A percentile compares a stretch with the other conserved stretches of the same genome.
Evolutionary conservation across 2,113 vertebrate genomes (phyloP).

Genomic region (Pluvialis apricaria): DNA sequence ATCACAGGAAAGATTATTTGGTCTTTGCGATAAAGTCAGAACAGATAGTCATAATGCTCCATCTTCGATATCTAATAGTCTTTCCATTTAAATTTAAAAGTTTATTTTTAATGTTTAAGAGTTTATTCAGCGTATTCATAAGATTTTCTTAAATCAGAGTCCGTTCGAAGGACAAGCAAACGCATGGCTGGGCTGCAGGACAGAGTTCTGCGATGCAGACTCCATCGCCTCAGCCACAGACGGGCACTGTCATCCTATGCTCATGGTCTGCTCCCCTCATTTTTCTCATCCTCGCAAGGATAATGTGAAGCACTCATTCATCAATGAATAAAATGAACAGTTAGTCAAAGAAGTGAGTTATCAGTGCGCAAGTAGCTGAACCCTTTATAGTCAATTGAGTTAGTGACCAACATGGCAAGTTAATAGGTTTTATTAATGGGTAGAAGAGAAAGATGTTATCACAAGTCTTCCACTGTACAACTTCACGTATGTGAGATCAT

Average conservation of each 20-base stretch:
- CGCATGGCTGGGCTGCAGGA: accelerated
- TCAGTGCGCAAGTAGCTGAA: neutral
- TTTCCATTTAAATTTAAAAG: neutral
- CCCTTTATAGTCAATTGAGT: neutral
- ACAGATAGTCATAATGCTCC: neutral
- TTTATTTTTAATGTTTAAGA: neutral
- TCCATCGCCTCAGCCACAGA: neutral
- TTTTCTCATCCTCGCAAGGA: neutral
- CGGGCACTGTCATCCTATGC: accelerated
- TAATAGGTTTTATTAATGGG: neutral
- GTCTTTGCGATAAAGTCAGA: neutral
- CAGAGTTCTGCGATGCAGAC: accelerated
- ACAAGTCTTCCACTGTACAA: neutral
- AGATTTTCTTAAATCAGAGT: neutral
- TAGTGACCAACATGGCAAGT: neutral
- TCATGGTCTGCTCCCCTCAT: neutral
- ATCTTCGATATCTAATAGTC: neutral
- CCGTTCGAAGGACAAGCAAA: neutral
- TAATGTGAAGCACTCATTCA: neutral
- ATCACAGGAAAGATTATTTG: neutral
- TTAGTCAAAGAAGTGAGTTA: neutral
- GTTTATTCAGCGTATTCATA: neutral
- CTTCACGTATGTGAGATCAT: neutral
- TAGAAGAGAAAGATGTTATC: neutral
- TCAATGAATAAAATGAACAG: neutral